Evolutionary conservation across 2,113 vertebrate species (phyloP).

Genomic region (Xyrauchen texanus): DNA sequence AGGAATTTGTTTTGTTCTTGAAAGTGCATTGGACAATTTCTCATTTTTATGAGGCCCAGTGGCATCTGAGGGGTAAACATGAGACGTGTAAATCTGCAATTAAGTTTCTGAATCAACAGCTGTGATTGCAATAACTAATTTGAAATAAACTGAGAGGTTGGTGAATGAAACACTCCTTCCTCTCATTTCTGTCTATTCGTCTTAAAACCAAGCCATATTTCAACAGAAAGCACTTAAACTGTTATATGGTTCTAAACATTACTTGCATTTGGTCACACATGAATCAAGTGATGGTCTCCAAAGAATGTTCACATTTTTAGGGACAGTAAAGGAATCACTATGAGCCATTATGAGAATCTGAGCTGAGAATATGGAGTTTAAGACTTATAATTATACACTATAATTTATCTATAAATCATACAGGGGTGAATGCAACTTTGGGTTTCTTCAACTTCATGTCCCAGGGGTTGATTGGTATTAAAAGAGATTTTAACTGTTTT

Average conservation of each 20-base stretch:
- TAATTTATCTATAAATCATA: background rate
- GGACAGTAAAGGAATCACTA: background rate
- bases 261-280: constrained; percentile 47
- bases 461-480: no score
- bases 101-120: constrained; percentile 52
- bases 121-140: constrained; percentile 57
- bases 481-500: no score
- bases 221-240: constrained; percentile 49
- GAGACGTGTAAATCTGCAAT: constrained; percentile 51
- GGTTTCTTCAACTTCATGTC: no score
- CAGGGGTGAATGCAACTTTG: no score
- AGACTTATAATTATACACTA: background rate
- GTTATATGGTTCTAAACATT: constrained; percentile 46
- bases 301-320: constrained; percentile 37
- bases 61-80: constrained; percentile 46
- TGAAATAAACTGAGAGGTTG: constrained; percentile 49
- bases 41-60: constrained; percentile 53
- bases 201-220: constrained; percentile 46
- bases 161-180: constrained; percentile 40
- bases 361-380: constrained; percentile 23
- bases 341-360: background rate
- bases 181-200: constrained; percentile 43
- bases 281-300: constrained; percentile 47
- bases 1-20: constrained; percentile 50
- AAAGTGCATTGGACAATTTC: constrained; percentile 52